Evolutionary conservation across 1,140 invertebrate species (phyloP).

Genomic region (Leptinotarsa undecemlineata): DNA sequence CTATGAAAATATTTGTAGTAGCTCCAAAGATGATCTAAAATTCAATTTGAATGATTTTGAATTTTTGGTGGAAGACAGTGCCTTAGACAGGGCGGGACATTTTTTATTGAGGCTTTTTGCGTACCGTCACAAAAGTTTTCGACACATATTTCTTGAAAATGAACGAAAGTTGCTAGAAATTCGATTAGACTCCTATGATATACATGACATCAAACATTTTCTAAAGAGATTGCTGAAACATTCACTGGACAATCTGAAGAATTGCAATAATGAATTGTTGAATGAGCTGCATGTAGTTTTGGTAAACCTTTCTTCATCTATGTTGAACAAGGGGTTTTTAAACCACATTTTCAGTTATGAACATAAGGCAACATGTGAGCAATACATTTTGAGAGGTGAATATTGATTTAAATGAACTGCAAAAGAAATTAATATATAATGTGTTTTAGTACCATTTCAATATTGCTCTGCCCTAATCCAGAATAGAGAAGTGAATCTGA

Average conservation of each 20-base stretch:
- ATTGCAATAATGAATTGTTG: slow-evolving; percentile 20
- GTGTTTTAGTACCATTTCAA: slow-evolving; percentile 56
- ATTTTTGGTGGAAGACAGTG: slow-evolving; percentile 63
- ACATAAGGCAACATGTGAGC: background rate
- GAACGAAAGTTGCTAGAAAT: slow-evolving; percentile 52
- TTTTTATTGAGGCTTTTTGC: slow-evolving; percentile 60
- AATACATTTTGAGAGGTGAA: slow-evolving; percentile 29
- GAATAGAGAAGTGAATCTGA: slow-evolving; percentile 58
- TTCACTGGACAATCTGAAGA: slow-evolving; percentile 47
- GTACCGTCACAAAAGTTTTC: slow-evolving; percentile 47
- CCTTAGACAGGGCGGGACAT: slow-evolving; percentile 62
- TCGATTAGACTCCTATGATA: slow-evolving; percentile 48
- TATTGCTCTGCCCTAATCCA: slow-evolving; percentile 59
- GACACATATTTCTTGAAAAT: slow-evolving; percentile 46
- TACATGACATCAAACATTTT: slow-evolving; percentile 53
- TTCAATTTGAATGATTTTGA: slow-evolving; percentile 55
- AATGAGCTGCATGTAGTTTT: slow-evolving; percentile 44
- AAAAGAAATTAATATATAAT: background rate
- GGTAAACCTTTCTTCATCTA: slow-evolving; percentile 43
- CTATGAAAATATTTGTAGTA: slow-evolving; percentile 16
- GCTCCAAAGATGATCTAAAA: slow-evolving; percentile 36
- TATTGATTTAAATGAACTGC: background rate
- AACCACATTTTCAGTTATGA: slow-evolving; percentile 27
- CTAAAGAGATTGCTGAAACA: slow-evolving; percentile 54
- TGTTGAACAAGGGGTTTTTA: slow-evolving; percentile 26